These are phyloP conservation scores for Aphidoletes aphidimyza DNA, from an alignment of 2,888 invertebrate genomes.

Conservation along the genomic window DNA sequence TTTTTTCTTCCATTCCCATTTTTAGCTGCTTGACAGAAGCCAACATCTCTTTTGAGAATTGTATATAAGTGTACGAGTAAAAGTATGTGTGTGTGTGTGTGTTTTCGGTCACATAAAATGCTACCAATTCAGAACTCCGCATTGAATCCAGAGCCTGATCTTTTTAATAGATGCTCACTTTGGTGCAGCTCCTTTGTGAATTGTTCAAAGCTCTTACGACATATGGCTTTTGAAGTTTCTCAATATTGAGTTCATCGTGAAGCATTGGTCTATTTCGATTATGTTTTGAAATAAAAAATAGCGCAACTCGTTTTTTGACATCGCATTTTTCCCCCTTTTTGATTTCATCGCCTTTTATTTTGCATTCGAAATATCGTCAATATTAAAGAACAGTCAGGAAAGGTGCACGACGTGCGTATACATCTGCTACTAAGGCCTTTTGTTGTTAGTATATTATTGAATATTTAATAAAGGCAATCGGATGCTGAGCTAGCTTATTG, in stretches of 20 bases:
- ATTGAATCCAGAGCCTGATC: not conserved
- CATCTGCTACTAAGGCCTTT: not conserved
- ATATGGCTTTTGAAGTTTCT: not conserved
- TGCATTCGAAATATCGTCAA: not conserved
- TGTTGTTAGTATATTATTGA: constrained; percentile 25
- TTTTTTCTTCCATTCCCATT: not conserved
- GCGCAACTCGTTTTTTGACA: constrained; percentile 30
- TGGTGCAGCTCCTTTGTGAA: constrained; percentile 11
- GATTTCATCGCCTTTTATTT: not conserved
- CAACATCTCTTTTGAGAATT: not conserved
- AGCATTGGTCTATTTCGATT: constrained; percentile 38
- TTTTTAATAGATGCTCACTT: constrained; percentile 40
- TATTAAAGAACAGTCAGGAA: not conserved
- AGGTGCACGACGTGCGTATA: not conserved
- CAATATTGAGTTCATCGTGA: not conserved
- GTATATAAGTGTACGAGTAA: too few relatives aligned
- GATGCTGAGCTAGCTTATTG: constrained; percentile 39
- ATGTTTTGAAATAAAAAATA: not conserved
- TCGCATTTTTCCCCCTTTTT: not conserved
- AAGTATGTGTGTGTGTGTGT: too few relatives aligned
- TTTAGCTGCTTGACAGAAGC: not conserved
- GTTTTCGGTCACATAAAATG: not conserved
- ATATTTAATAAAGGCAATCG: constrained; percentile 18
- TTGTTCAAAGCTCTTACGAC: not conserved
- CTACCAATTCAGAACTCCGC: too few relatives aligned